Conservation (phyloP, 92 coral and sea anemone species). For the Anthopleura xanthogrammica region DNA sequence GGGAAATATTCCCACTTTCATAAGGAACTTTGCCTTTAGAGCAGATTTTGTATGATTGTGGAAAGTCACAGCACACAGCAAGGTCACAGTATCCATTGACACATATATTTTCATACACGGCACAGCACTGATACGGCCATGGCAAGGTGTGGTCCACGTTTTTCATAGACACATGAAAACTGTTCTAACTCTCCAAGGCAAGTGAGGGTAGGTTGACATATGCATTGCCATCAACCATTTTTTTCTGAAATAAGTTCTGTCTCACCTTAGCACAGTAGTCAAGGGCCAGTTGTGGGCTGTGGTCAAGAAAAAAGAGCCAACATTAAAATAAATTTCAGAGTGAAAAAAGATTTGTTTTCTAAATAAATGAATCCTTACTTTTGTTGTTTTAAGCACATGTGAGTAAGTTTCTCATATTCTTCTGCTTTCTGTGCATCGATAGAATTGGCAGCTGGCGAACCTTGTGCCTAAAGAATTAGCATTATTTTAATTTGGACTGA, state of each 20-base stretch:
- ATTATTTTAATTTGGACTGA: no score
- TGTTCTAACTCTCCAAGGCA: neutral
- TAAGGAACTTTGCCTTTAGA: neutral
- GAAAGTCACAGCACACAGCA: no score
- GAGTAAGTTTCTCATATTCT: slow-evolving; percentile 93
- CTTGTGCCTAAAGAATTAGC: neutral
- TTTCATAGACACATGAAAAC: no score
- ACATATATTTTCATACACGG: no score
- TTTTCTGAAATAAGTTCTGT: neutral
- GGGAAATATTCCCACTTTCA: neutral
- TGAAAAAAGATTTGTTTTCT: neutral
- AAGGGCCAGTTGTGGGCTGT: slow-evolving; percentile 88
- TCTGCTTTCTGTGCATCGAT: slow-evolving; percentile 80
- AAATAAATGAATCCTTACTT: slow-evolving; percentile 54
- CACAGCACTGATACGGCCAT: no score
- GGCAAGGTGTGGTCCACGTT: no score
- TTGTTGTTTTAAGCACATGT: slow-evolving; percentile 91
- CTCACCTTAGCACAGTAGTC: slow-evolving; percentile 97
- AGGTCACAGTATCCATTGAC: no score
- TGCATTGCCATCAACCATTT: neutral
- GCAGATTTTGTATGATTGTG: no score
- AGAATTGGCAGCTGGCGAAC: slow-evolving; percentile 17
- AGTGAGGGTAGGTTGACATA: neutral
- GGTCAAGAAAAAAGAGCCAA: neutral
- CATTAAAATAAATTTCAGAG: neutral